Base-by-base conservation (phyloP, 2,797 vertebrate species). In the Cetoscarus ocellatus region DNA sequence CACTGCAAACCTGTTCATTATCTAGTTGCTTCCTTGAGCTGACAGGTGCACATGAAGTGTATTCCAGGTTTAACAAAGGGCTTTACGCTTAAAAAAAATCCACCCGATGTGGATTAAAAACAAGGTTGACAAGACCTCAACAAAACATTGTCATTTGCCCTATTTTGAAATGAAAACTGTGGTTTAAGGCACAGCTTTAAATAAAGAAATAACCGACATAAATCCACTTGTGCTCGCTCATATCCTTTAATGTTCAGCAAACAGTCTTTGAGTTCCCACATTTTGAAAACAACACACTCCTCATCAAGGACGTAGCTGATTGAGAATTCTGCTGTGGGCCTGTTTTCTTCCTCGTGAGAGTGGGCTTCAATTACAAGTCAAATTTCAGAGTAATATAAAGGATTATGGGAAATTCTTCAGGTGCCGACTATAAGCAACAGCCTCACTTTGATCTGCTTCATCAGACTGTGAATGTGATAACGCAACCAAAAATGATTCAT, bases 341-440 rank as follows among this genome's bases (percentile, higher is more conserved):
- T 56, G 17, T 18, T n/a, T 40, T 15, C 8, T 8, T 43, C 15
- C 50, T 66, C 36, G 0, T 61, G 53, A 72, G 73, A 82, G 47
- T 67, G 69, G 70, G 71, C 70, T 51, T 82, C 59, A 66, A 60
- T 77, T 63, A 59, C 42, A 63, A 34, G 74, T 73, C 67, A 64
- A 36, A 66, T 73, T 57, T 69, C 38, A 49, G 17, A 69, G 40
- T 79, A 77, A 79, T 76, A 75, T 83, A 63, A 86, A 79, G 80
- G 79, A 88, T 90, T 82, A 81, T 66, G 61, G 77, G 72, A 60
- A 76, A 83, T 87, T 85, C 47, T 77, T 88, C 63, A 85, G 75
- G 75, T 79, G 63, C 59, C 48, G 51, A 45, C 45, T 58, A 50
- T 10, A 19, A 70, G 57, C 58, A 44, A 7, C 12, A 61, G 19